Base-by-base conservation (phyloP, 53 echinoderm and acorn worm species). In the Apostichopus leukothele region DNA sequence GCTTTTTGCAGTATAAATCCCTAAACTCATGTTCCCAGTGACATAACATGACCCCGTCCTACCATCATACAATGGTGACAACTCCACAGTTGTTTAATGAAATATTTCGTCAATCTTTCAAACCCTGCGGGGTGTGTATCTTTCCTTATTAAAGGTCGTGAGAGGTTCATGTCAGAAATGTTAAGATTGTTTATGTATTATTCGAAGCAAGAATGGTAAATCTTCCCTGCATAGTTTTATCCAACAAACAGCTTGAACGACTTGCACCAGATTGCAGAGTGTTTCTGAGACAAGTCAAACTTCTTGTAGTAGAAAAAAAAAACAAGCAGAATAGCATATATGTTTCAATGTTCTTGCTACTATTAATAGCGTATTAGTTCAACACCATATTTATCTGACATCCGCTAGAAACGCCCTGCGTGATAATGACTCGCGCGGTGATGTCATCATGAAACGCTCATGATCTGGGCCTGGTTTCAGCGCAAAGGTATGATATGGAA, bases 91-190 rank as follows among this genome's bases (percentile, higher is more conserved):
- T 63, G 16, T 11, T 63, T 63, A 63, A 63, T 63, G 63, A 63
- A 63, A 63, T 63, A 63, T 63, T 63, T 63, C 63, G 63, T 63
- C 63, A 16, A 16, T 11, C 16, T 39, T 16, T 63, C 63, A 11
- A 63, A 13, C 54, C 50, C 79, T 79, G 79, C 79, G 18, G 79
- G 79, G 52, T 79, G 79, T 79, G 79, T 79, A 79, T 79, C 79
- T 79, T 79, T 79, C 79, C 50, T 79, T 63, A 39, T 63, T 13
- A 63, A 63, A 63, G 63, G 63, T 63, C 63, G 63, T 9, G 11
- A 7, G 63, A 63, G 63, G 63, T 63, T 63, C 12, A 13, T 63
- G 39, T 39, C 39, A 39, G 39, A 39, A 39, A 39, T 63, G 63
- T 39, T 63, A 13, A 63, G 63, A 11, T 63, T 63, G 63, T 63